phyloP scores from a whole-genome alignment of 2,113 vertebrate genomes.

The Porphyrio hochstetteri region DNA sequence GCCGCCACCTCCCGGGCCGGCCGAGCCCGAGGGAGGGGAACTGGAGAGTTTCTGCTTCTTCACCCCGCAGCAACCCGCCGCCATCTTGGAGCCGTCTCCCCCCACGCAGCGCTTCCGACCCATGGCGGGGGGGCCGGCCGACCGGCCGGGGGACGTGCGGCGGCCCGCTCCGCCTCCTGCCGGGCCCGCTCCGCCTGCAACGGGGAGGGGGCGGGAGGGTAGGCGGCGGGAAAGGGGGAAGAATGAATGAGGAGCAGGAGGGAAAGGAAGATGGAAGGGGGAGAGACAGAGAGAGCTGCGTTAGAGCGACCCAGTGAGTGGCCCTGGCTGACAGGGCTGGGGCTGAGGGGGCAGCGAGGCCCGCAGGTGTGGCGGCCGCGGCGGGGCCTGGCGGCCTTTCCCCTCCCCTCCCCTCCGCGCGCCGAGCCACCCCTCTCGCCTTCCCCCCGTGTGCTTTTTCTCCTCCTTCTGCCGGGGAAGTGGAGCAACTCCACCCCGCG shows the following conservation, averaged over 20 bases:
- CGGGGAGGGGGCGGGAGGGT: not conserved
- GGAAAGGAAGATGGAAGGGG: not conserved
- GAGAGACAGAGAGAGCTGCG: constrained; percentile 22
- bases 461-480: constrained; percentile 12
- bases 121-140: constrained; percentile 84
- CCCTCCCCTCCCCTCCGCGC: not conserved
- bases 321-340: not conserved
- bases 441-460: not conserved
- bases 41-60: constrained; percentile 99
- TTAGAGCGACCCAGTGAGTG: not conserved
- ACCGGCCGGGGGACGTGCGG: constrained; percentile 83
- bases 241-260: not conserved
- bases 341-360: constrained; percentile 1
- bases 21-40: constrained; percentile 91
- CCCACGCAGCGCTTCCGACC: constrained; percentile 99
- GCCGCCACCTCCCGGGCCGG: constrained; percentile 77
- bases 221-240: not conserved
- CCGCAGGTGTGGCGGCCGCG: constrained; percentile 20
- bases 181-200: constrained; percentile 57
- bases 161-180: constrained; percentile 71
- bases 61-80: constrained; percentile 99
- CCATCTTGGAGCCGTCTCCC: constrained; percentile 94
- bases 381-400: not conserved
- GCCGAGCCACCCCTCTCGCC: not conserved
- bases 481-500: constrained; percentile 4